These are phyloP conservation scores for Diadromus collaris DNA, from an alignment of 2,888 invertebrate genomes.

Conservation along the genomic window DNA sequence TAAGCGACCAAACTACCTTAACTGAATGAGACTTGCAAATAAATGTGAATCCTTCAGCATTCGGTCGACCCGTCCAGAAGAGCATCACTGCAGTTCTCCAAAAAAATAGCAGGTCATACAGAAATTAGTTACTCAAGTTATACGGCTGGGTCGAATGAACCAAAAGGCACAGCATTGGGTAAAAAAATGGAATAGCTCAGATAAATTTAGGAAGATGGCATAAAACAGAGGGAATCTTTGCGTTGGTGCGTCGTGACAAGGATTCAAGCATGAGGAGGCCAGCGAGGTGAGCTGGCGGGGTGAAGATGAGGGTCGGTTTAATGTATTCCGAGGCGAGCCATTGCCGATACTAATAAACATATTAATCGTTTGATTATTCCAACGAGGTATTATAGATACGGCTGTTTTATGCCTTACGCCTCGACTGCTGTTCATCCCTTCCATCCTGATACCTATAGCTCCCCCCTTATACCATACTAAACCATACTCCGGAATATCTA, in stretches of 20 bases:
- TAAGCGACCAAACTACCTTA: too few relatives aligned
- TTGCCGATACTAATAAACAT: conserved; percentile 76
- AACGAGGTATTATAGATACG: conserved; percentile 70
- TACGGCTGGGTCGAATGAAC: background rate
- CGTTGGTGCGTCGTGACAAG: conserved; percentile 34
- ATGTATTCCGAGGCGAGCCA: conserved; percentile 71
- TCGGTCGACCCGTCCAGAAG: background rate
- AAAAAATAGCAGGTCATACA: too few relatives aligned
- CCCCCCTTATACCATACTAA: conserved; percentile 12
- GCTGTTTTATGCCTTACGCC: conserved; percentile 68
- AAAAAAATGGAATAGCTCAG: conserved; percentile 28
- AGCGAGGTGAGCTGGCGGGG: conserved; percentile 18
- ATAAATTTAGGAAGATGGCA: conserved; percentile 16
- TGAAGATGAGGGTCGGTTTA: conserved; percentile 60
- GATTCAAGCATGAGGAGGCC: conserved; percentile 28
- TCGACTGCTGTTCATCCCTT: conserved; percentile 65
- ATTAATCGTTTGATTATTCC: conserved; percentile 76
- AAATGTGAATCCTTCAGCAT: background rate
- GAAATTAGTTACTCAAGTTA: background rate
- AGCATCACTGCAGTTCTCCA: background rate
- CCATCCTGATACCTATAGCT: conserved; percentile 33
- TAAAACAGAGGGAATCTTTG: conserved; percentile 14
- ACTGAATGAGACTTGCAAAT: background rate
- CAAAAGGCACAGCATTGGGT: conserved; percentile 1
- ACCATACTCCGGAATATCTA: conserved; percentile 43